These are phyloP conservation scores for Phyto melanocephala DNA, from an alignment of 2,888 invertebrate genomes.

Conservation along the genomic window DNA sequence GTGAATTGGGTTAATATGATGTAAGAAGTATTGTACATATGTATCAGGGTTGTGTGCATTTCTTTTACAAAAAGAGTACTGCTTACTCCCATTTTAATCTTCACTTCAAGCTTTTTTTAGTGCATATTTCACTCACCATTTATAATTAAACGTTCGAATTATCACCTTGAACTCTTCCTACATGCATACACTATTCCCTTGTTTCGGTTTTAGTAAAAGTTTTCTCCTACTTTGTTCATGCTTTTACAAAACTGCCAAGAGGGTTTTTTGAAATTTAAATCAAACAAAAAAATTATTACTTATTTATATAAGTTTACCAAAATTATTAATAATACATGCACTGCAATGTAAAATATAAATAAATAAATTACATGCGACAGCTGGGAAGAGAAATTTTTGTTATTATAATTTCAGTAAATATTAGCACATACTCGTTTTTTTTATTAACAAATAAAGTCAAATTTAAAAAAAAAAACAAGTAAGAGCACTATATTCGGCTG, in stretches of 20 bases:
- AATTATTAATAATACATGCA: too few relatives aligned
- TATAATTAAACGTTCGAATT: background rate
- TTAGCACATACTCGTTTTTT: too few relatives aligned
- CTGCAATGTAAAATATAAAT: too few relatives aligned
- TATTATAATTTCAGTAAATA: too few relatives aligned
- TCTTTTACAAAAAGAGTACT: too few relatives aligned
- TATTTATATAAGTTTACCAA: background rate
- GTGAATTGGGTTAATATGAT: too few relatives aligned
- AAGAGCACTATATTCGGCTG: too few relatives aligned
- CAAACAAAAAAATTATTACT: background rate
- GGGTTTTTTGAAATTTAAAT: background rate
- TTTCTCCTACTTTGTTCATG: conserved; percentile 5
- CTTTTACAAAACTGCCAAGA: background rate
- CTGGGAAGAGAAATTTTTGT: conserved; percentile 26
- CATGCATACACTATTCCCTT: background rate
- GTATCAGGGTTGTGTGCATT: too few relatives aligned
- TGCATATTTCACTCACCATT: too few relatives aligned
- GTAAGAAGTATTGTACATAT: too few relatives aligned
- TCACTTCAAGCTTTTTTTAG: background rate
- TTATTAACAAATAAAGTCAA: background rate
- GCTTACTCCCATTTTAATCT: background rate
- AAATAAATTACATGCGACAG: background rate
- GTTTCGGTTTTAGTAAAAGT: conserved; percentile 10
- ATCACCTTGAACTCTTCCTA: conserved; percentile 11
- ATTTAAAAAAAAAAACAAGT: too few relatives aligned